Percentiles rank a stretch among this genome's conserved stretches.
Conservation (phyloP, 2,113 vertebrate genomes). For the Lonchura striata region DNA sequence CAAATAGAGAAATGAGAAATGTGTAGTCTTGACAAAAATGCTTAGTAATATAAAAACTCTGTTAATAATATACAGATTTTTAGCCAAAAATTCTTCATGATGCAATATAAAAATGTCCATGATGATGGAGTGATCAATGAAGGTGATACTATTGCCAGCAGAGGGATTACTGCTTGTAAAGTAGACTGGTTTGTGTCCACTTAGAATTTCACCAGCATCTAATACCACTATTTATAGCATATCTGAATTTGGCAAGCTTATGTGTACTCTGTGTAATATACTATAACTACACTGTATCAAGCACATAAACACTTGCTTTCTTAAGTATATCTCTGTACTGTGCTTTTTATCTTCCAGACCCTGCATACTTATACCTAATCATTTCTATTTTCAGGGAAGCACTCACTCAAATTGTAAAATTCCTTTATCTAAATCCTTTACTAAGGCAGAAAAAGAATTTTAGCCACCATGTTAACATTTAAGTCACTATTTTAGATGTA, state of each 20-base stretch:
- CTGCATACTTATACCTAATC: background rate
- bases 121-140: background rate
- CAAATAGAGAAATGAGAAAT: background rate
- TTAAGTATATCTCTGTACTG: background rate
- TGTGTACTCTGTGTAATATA: background rate
- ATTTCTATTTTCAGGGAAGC: background rate
- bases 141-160: background rate
- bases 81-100: background rate
- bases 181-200: background rate
- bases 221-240: slow-evolving; percentile 27
- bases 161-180: background rate
- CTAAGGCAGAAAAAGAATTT: background rate
- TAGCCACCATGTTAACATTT: background rate
- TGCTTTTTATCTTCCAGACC: background rate
- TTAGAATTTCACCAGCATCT: slow-evolving; percentile 6
- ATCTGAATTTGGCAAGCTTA: slow-evolving; percentile 16
- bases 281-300: background rate
- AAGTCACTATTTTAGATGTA: background rate
- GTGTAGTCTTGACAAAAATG: background rate
- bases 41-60: background rate
- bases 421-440: background rate
- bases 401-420: background rate
- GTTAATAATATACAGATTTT: background rate
- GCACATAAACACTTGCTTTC: background rate
- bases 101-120: background rate